Percentiles rank a stretch among this genome's conserved stretches.
Conservation (phyloP, 2,113 vertebrate species). For the Oenanthe oenanthe region DNA sequence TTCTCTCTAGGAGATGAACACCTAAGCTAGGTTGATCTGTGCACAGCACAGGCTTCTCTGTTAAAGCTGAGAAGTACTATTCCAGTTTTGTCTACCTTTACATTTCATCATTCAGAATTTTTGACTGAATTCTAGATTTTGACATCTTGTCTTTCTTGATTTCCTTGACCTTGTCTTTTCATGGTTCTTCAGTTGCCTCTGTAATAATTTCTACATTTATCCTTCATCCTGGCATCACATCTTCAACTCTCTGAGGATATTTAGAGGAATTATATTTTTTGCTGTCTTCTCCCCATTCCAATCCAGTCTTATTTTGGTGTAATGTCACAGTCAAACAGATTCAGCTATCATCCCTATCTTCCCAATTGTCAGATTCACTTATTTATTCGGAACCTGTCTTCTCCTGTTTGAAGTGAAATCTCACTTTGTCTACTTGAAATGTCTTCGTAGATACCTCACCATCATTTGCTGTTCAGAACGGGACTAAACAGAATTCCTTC, state of each 20-base stretch:
- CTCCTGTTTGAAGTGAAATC: background rate
- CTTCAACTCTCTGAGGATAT: background rate
- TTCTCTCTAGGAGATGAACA: background rate
- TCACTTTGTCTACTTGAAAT: slow-evolving; percentile 4
- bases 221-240: background rate
- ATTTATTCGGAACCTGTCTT: slow-evolving; percentile 8
- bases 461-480: background rate
- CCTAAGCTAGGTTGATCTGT: background rate
- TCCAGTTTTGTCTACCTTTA: background rate
- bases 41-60: background rate
- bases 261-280: background rate
- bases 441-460: background rate
- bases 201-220: background rate
- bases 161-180: background rate
- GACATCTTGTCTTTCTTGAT: background rate
- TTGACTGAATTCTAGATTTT: background rate
- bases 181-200: background rate
- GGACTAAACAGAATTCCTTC: background rate
- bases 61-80: background rate
- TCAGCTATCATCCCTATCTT: background rate
- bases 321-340: background rate
- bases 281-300: background rate
- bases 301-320: background rate
- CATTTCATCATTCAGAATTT: background rate
- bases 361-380: background rate